A percentile compares a stretch with the other conserved stretches of the same genome.
Evolutionary conservation across 2,888 invertebrate genomes (phyloP).

Genomic region (Cataglyphis albicans): DNA sequence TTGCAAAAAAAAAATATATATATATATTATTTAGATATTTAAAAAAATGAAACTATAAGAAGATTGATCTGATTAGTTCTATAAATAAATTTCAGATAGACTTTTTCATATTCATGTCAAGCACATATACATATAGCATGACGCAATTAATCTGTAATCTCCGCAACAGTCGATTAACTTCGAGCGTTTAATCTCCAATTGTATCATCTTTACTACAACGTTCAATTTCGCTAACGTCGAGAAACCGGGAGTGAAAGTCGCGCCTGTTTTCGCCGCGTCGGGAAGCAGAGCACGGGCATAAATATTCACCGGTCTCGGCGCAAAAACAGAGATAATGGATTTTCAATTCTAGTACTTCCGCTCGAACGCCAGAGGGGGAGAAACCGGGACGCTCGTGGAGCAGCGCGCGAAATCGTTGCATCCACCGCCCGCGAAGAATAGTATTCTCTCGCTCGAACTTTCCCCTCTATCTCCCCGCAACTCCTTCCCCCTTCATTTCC

Average conservation of each 20-base stretch:
- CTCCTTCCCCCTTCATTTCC: constrained; percentile 63
- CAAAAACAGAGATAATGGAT: constrained; percentile 57
- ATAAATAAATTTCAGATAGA: constrained; percentile 20
- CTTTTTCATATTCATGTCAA: not conserved
- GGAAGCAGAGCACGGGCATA: constrained; percentile 21
- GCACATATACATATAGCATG: not conserved
- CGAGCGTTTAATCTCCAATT: constrained; percentile 39
- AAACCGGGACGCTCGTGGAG: constrained; percentile 5
- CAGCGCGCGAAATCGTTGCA: constrained; percentile 34
- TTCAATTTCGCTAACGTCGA: constrained; percentile 28
- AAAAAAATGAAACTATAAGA: not conserved
- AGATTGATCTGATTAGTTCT: not conserved
- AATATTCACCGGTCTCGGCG: constrained; percentile 39
- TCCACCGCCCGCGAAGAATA: constrained; percentile 3
- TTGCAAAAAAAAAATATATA: not conserved
- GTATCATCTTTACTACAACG: constrained; percentile 29
- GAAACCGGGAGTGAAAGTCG: constrained; percentile 34
- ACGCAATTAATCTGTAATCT: constrained; percentile 29
- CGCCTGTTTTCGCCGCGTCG: constrained; percentile 43
- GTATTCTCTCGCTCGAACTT: constrained; percentile 34
- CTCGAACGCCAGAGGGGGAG: constrained; percentile 3
- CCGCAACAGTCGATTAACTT: constrained; percentile 33
- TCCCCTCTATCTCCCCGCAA: not conserved
- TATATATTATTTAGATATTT: not conserved
- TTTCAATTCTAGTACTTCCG: constrained; percentile 52